A percentile compares a stretch with the other conserved stretches of the same genome.
phyloP scores from a whole-genome alignment of 2,797 vertebrate genomes.

The Coracias cyanogaster region DNA sequence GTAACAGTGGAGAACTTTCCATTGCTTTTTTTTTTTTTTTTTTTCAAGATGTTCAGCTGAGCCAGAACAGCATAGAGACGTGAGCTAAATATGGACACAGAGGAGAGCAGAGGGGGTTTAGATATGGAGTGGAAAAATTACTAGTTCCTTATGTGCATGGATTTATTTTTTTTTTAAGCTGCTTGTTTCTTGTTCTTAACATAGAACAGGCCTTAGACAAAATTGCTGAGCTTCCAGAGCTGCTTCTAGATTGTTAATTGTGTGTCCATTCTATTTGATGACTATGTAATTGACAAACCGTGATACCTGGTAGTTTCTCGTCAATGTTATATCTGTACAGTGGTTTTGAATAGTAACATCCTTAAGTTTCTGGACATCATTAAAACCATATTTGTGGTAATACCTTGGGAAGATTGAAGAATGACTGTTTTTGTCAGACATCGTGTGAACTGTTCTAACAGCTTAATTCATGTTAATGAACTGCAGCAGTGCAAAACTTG shows the following conservation, averaged over 20 bases:
- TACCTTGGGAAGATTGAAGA: not conserved
- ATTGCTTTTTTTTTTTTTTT: not conserved
- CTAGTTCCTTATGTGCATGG: not conserved
- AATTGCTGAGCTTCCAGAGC: not conserved
- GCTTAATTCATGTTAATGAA: not conserved
- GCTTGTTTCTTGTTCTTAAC: not conserved
- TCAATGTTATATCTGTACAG: not conserved
- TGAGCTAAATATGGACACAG: not conserved
- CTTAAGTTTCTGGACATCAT: not conserved
- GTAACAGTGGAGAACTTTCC: slow-evolving; percentile 13
- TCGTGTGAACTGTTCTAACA: not conserved
- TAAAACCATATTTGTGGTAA: not conserved
- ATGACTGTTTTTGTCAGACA: not conserved
- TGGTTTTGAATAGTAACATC: not conserved
- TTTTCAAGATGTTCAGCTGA: not conserved
- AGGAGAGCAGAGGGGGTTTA: not conserved
- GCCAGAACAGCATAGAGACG: accelerated
- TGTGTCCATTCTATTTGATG: not conserved
- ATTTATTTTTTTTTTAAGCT: not conserved
- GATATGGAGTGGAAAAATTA: not conserved
- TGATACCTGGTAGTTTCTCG: not conserved
- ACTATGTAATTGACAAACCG: not conserved
- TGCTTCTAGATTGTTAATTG: not conserved
- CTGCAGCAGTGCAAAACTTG: not conserved
- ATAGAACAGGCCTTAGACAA: not conserved